These are phyloP conservation scores for Achlya flavicornis DNA, from an alignment of 2,888 invertebrate genomes.

Conservation along the genomic window DNA sequence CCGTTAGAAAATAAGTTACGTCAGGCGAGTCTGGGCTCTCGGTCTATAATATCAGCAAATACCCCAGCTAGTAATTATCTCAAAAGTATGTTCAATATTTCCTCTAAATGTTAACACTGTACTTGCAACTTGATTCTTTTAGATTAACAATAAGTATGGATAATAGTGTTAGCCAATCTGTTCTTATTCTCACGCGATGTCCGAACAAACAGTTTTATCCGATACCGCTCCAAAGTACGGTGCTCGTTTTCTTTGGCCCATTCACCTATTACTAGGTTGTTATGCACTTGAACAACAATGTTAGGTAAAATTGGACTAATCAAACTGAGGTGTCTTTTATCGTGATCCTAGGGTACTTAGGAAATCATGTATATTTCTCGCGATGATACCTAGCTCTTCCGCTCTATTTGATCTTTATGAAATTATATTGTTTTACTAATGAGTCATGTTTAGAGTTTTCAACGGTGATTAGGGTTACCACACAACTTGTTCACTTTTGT, in stretches of 20 bases:
- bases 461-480: neutral
- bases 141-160: neutral
- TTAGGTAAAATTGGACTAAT: conserved; percentile 49
- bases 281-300: conserved; percentile 38
- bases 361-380: conserved; percentile 55
- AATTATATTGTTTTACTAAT: conserved; percentile 48
- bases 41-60: no score
- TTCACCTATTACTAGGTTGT: conserved; percentile 42
- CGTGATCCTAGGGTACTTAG: conserved; percentile 42
- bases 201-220: conserved; percentile 17
- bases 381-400: conserved; percentile 32
- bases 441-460: neutral
- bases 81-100: no score
- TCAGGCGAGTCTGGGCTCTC: no score
- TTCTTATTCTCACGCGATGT: conserved; percentile 50
- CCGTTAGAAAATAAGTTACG: no score
- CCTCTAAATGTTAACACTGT: no score
- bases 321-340: conserved; percentile 43
- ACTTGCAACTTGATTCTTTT: no score
- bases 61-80: no score
- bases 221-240: neutral
- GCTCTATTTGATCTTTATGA: conserved; percentile 29
- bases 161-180: conserved; percentile 36
- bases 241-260: conserved; percentile 49
- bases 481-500: neutral